These are phyloP conservation scores for Pachypanchax playfairii DNA, from an alignment of 2,113 vertebrate genomes.

Conservation along the genomic window DNA sequence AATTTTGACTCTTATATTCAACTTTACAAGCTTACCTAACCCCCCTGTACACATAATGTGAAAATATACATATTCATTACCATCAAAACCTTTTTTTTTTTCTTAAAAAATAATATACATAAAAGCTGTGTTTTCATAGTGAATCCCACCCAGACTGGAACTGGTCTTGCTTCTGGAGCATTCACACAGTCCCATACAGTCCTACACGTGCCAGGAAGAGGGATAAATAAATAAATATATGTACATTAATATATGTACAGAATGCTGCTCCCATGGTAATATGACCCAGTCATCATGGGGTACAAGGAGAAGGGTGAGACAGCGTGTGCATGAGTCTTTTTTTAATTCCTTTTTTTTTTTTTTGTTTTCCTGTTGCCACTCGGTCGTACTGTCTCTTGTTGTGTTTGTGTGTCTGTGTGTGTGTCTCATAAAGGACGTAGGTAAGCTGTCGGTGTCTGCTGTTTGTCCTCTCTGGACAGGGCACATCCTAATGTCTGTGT, in stretches of 20 bases:
- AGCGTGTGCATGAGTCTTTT: slow-evolving; percentile 34
- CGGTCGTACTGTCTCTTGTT: slow-evolving; percentile 49
- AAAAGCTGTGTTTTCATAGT: slow-evolving; percentile 50
- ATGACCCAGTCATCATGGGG: slow-evolving; percentile 54
- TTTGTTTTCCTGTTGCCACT: slow-evolving; percentile 41
- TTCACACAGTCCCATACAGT: slow-evolving; percentile 62
- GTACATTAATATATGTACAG: slow-evolving; percentile 68
- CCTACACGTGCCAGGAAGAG: slow-evolving; percentile 59
- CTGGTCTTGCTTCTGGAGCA: slow-evolving; percentile 40
- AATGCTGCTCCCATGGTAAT: slow-evolving; percentile 47
- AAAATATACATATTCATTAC: slow-evolving; percentile 60
- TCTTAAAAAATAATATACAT: slow-evolving; percentile 18
- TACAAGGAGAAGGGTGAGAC: slow-evolving; percentile 35
- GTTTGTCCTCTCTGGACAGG: slow-evolving; percentile 40
- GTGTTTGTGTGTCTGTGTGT: slow-evolving; percentile 21
- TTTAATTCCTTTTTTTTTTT: no score
- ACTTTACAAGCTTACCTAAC: slow-evolving; percentile 31
- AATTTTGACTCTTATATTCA: slow-evolving; percentile 31
- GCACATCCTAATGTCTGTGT: slow-evolving; percentile 43
- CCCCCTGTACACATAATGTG: slow-evolving; percentile 47
- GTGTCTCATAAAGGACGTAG: slow-evolving; percentile 42
- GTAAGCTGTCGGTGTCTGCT: slow-evolving; percentile 5
- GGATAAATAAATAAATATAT: slow-evolving; percentile 80
- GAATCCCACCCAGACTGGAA: slow-evolving; percentile 51
- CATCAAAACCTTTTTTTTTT: slow-evolving; percentile 38